Evolutionary conservation across 1,140 invertebrate species (phyloP), one percentile per base, ranked within the genome.

Genomic region (Procambarus virginalis): DNA sequence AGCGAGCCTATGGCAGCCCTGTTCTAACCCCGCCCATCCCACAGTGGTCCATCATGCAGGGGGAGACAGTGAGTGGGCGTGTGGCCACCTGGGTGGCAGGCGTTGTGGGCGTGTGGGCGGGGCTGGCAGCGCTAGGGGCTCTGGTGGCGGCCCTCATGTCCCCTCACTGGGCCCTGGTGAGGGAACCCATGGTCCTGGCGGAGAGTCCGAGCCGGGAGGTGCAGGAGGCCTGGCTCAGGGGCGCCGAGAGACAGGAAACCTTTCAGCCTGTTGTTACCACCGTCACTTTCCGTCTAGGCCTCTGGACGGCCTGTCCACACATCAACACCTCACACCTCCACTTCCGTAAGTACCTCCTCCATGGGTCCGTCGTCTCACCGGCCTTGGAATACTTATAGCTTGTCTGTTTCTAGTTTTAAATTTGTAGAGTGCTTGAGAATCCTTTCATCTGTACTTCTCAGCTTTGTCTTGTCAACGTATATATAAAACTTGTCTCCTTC

Each of bases 31-130:
- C 45, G 3, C 64, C 68, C 46, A 64, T 17, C 10, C 14, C 60
- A 20, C 4, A 14, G 14, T 20, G 14, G 34, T 3, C 60, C 34
- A 17, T 60, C 45, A 89, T 89, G 88, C 88, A 89, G 60, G 88
- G 88, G 2, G 88, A 89, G 75, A 78, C 60, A 34, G 88, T 89
- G 55, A 60, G 75, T 2, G 81, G 88, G 20, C 70, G 88, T 48
- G 75, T 91, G 75, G 84, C 84, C 14, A 86, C 90, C 1, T 91
- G 90, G 90, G 90, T 86, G 22, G 84, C 84, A 2, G 90, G 90
- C 14, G 90, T 91, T 6, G 79, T 91, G 64, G 90, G 90, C 3
- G 85, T 91, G 80, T 91, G 90, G 90, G 79, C 90, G 45, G 90
- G 90, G 14, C 45, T 91, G 49, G 90, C 90, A 17, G 84, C 90